Evolutionary conservation across 2,113 vertebrate genomes (phyloP).

Genomic region (Paracanthobrama guichenoti): DNA sequence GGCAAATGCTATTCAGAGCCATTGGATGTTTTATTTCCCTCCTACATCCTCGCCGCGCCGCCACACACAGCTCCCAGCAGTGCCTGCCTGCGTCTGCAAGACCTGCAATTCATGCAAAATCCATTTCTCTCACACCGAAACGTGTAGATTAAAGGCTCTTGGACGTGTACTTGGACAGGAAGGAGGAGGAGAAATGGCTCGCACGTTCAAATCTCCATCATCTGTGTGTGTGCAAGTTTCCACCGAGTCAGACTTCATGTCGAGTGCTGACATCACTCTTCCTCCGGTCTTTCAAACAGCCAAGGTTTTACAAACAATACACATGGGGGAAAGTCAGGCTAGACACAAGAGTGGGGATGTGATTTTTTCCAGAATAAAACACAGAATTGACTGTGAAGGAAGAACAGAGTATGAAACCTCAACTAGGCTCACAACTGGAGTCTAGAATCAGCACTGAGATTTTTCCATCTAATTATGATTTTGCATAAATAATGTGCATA

Average conservation of each 20-base stretch:
- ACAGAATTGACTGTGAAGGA: constrained; percentile 17
- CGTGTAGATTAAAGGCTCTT: constrained; percentile 50
- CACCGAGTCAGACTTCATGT: constrained; percentile 15
- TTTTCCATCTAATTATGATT: not conserved
- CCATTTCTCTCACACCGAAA: constrained; percentile 52
- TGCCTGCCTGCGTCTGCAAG: constrained; percentile 40
- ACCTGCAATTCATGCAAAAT: constrained; percentile 56
- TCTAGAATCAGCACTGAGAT: not conserved
- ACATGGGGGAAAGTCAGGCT: constrained; percentile 28
- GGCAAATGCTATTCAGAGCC: constrained; percentile 47
- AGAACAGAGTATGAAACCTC: not conserved
- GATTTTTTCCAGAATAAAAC: constrained; percentile 3
- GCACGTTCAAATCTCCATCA: constrained; percentile 19
- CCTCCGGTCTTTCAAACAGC: constrained; percentile 25
- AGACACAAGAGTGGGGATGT: not conserved
- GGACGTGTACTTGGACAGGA: constrained; percentile 51
- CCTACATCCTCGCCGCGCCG: constrained; percentile 49
- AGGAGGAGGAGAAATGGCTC: constrained; percentile 42
- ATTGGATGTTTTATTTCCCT: constrained; percentile 49
- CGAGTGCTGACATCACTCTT: constrained; percentile 19
- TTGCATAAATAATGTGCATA: not conserved
- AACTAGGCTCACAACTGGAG: not conserved
- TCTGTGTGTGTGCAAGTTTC: not conserved
- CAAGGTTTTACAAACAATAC: constrained; percentile 27
- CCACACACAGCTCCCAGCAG: constrained; percentile 32